Evolutionary conservation across 2,888 invertebrate species (phyloP).

Genomic region (Ophion slaviceki): DNA sequence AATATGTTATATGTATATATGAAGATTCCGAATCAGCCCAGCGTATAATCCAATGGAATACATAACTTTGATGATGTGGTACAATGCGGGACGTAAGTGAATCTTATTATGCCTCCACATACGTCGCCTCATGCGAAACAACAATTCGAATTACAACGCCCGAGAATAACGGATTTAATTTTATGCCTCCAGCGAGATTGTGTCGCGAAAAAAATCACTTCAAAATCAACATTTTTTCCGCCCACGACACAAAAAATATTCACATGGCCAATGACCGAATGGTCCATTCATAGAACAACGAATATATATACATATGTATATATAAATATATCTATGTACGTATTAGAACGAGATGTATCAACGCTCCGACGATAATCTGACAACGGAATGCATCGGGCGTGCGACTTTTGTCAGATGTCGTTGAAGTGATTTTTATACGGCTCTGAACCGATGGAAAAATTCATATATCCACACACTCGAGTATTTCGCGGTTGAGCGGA

Average conservation of each 20-base stretch:
- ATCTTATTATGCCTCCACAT: not conserved
- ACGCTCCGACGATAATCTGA: conserved; percentile 54
- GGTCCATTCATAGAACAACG: no score
- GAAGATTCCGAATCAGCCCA: not conserved
- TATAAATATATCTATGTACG: no score
- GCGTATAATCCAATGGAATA: conserved; percentile 43
- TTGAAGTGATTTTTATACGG: conserved; percentile 57
- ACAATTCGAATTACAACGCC: not conserved
- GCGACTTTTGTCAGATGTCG: conserved; percentile 60
- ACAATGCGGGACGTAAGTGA: conserved; percentile 14
- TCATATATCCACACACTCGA: conserved; percentile 47
- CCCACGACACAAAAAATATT: no score
- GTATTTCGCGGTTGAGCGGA: conserved; percentile 58
- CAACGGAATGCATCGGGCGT: conserved; percentile 53
- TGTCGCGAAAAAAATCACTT: no score
- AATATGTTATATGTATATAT: not conserved
- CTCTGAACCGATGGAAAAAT: conserved; percentile 50
- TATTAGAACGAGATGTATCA: conserved; percentile 29
- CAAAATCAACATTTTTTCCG: no score
- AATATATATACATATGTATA: no score
- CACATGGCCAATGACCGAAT: no score
- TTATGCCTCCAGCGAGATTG: no score
- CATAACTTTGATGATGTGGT: conserved; percentile 48
- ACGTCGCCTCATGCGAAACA: not conserved
- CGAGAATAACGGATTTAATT: not conserved